These are phyloP conservation scores for Sorex fumeus DNA, from an alignment of 2,113 vertebrate genomes.

Conservation along the genomic window DNA sequence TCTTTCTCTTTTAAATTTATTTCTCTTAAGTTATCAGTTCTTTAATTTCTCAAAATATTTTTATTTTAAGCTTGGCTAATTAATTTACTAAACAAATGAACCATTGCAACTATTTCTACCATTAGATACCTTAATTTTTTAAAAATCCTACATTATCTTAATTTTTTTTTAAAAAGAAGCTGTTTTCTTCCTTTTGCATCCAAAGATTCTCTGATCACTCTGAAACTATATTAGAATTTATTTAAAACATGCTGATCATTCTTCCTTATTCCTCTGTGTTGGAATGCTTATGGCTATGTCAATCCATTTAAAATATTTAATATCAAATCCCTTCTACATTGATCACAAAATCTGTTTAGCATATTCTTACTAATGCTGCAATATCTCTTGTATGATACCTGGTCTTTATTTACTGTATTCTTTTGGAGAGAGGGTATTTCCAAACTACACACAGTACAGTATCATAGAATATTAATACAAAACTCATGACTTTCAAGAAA, in stretches of 20 bases:
- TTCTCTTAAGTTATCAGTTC: constrained; percentile 56
- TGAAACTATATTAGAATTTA: background rate
- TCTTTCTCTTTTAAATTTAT: constrained; percentile 23
- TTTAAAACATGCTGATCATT: constrained; percentile 1
- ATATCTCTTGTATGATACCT: background rate
- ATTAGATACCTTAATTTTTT: background rate
- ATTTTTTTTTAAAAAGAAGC: background rate
- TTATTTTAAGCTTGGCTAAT: constrained; percentile 46
- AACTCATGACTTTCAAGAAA: background rate
- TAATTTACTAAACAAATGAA: constrained; percentile 58
- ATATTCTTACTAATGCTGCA: background rate
- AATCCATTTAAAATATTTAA: background rate
- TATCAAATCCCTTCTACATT: background rate
- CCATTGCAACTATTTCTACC: constrained; percentile 26
- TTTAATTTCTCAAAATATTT: constrained; percentile 79
- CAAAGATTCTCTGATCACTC: background rate
- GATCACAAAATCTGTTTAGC: background rate
- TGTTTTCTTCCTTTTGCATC: constrained; percentile 18
- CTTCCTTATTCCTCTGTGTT: background rate
- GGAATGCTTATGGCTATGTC: background rate
- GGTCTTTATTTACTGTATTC: background rate
- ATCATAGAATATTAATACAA: background rate
- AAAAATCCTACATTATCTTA: background rate
- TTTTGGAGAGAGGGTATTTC: background rate
- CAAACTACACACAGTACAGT: background rate